These are phyloP conservation scores for Latrodectus geometricus DNA, from an alignment of 1,140 invertebrate genomes.

Conservation along the genomic window DNA sequence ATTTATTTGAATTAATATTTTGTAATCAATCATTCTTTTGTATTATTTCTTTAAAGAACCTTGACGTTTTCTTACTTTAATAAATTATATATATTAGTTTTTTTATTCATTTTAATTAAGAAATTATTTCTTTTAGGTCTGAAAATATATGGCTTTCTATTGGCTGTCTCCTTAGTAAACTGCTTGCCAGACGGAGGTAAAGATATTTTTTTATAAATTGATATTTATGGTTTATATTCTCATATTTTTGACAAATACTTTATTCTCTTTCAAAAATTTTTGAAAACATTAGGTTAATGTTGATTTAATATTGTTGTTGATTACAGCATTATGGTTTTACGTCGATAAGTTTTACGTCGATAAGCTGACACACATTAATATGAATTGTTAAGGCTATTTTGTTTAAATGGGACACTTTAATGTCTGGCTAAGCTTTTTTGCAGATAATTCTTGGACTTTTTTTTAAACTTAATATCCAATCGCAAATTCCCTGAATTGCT, in stretches of 20 bases:
- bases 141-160: slow-evolving; percentile 27
- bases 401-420: too few relatives aligned
- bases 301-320: background rate
- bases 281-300: background rate
- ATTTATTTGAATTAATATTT: too few relatives aligned
- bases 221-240: background rate
- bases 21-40: too few relatives aligned
- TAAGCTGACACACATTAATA: too few relatives aligned
- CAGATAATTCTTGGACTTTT: too few relatives aligned
- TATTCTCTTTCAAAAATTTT: background rate
- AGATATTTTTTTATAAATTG: background rate
- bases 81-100: background rate
- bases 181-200: slow-evolving; percentile 47
- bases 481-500: too few relatives aligned
- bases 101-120: background rate
- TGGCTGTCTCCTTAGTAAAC: slow-evolving; percentile 1
- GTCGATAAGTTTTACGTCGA: too few relatives aligned
- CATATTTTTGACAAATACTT: background rate
- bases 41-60: background rate
- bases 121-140: slow-evolving; percentile 20
- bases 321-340: too few relatives aligned
- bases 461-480: too few relatives aligned
- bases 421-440: too few relatives aligned
- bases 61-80: background rate
- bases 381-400: too few relatives aligned